Base-by-base conservation (phyloP, 2,888 invertebrate species). In the Chaetogeoica ovagalla region DNA sequence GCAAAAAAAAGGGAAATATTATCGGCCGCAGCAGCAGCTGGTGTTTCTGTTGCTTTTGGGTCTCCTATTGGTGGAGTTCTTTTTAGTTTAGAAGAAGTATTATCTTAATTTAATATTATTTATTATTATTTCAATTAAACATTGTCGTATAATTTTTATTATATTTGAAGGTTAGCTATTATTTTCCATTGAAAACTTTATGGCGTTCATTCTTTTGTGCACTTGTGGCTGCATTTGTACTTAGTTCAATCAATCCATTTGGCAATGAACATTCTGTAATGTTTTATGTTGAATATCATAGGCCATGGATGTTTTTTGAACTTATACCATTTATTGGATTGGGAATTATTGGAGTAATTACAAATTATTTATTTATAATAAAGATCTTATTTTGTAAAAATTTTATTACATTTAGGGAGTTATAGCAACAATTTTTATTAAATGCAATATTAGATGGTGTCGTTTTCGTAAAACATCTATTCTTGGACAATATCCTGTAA, bases 141-240 rank as follows among this genome's bases (percentile, higher is more conserved):
- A 21, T 65, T n/a, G 21, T 23, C 11, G 23, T 8, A 8, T 1
- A 13, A 60, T 60, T 8, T 60, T 60, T 68, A 84, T 84, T 84
- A 82, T 84, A n/a, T 83, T 86, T 86, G 66, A 87, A 96, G 94
- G 96, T 96, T 66, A 98, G 98, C 82, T 99, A 99, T 87, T 99
- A 99, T 87, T 99, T 99, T 86, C 99, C 99, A 0, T 87, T 99
- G 87, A 99, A 99, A 88, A 99, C 99, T 0, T 87, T 99, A 74
- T 99, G 99, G 98, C 90, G 99, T 43, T 98, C 98, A 2, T 99
- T 99, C 88, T 99, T 99, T 89, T 99, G 98, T 87, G 99, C 99
- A 0, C 88, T 99, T 85, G 95, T 98, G 82, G 98, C 99, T 1
- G 98, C 97, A 7, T 98, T 99, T 87, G 94, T 99, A 72, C 88